Percentiles rank a stretch among this genome's conserved stretches.
These are phyloP conservation scores for Drosophila sordidula DNA, from an alignment of 2,888 invertebrate species.

Conservation along the genomic window DNA sequence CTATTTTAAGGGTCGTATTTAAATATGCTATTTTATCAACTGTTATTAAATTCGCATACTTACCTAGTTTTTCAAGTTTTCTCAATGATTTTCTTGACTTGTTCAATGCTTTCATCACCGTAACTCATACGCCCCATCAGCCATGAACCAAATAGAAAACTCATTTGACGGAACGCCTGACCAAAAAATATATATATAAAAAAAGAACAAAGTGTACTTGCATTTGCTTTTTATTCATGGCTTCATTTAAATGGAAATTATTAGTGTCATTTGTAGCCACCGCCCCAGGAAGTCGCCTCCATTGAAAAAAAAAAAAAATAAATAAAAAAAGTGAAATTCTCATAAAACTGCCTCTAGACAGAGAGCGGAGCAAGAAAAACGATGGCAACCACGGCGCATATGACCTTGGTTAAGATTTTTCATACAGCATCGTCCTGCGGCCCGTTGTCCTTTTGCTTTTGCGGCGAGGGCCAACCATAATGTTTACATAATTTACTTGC, in stretches of 20 bases:
- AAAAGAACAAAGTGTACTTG: slow-evolving; percentile 48
- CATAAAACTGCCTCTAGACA: slow-evolving; percentile 64
- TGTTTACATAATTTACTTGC: slow-evolving; percentile 80
- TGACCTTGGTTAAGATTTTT: slow-evolving; percentile 65
- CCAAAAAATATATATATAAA: slow-evolving; percentile 11
- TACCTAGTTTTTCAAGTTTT: no score
- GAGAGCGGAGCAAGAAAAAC: slow-evolving; percentile 2
- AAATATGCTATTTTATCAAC: no score
- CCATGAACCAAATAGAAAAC: slow-evolving; percentile 34
- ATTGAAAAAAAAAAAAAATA: slow-evolving; percentile 6
- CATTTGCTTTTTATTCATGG: slow-evolving; percentile 69
- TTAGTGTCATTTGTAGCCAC: slow-evolving; percentile 74
- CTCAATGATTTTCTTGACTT: no score
- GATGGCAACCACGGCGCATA: slow-evolving; percentile 45
- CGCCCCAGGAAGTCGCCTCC: slow-evolving; percentile 25
- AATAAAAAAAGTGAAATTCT: slow-evolving; percentile 59
- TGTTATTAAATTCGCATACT: no score
- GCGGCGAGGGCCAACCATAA: slow-evolving; percentile 63
- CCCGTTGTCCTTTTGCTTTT: slow-evolving; percentile 34
- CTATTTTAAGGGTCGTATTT: no score
- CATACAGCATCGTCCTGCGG: slow-evolving; percentile 15
- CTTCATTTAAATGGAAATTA: slow-evolving; percentile 78
- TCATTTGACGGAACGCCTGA: slow-evolving; percentile 16
- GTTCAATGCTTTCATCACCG: background rate
- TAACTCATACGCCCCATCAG: slow-evolving; percentile 4